phyloP scores from a whole-genome alignment of 2,113 vertebrate genomes.

The Gymnobelideus leadbeateri region DNA sequence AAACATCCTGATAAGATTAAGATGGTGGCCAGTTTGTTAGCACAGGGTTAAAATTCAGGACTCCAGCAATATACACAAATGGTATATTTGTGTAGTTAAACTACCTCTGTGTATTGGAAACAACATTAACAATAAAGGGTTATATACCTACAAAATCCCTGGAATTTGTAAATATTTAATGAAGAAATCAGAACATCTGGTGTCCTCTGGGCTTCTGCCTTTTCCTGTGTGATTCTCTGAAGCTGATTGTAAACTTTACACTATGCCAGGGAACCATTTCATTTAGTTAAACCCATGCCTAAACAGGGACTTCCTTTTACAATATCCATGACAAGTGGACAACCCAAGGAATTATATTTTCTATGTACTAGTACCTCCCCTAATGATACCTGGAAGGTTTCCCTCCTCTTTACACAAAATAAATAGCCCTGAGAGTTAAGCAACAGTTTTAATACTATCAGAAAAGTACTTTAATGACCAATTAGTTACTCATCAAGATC shows the following conservation, averaged over 20 bases:
- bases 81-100: background rate
- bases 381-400: background rate
- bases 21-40: background rate
- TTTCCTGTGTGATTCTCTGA: background rate
- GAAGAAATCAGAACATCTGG: background rate
- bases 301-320: background rate
- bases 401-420: background rate
- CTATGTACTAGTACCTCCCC: background rate
- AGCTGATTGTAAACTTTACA: background rate
- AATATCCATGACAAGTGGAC: background rate
- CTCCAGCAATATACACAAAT: background rate
- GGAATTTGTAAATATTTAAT: background rate
- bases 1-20: background rate
- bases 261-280: background rate
- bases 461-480: background rate
- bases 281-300: background rate
- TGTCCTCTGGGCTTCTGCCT: background rate
- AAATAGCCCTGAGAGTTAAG: background rate
- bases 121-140: background rate
- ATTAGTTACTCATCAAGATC: background rate
- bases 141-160: background rate
- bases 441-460: background rate
- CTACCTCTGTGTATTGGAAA: background rate
- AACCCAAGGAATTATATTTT: background rate
- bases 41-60: background rate